phyloP scores from a whole-genome alignment of 92 coral and sea anemone genomes.

The Phenganax marumi region DNA sequence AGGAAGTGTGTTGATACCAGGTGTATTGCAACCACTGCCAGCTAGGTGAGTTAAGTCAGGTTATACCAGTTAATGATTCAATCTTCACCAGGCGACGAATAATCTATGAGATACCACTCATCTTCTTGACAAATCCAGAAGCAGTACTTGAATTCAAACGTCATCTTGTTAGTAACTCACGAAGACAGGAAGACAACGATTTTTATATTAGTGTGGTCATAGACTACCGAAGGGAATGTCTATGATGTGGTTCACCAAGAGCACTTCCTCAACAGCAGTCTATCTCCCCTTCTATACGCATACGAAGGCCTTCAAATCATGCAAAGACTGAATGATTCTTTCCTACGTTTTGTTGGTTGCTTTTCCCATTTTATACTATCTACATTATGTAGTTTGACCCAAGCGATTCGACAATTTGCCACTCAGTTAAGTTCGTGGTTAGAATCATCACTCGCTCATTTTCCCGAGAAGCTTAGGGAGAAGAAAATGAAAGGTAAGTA shows the following conservation, averaged over 20 bases:
- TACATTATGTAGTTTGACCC: slow-evolving; percentile 68
- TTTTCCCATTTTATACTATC: neutral
- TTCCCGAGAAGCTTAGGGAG: slow-evolving; percentile 82
- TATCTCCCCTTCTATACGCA: too few species aligned
- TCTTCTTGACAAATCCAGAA: too few species aligned
- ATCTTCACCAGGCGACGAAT: neutral
- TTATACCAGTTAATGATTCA: neutral
- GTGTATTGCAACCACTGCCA: slow-evolving; percentile 92
- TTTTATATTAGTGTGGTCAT: too few species aligned
- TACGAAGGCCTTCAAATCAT: too few species aligned
- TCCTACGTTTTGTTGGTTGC: neutral
- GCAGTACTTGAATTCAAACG: too few species aligned
- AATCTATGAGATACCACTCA: too few species aligned
- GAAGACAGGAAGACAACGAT: too few species aligned
- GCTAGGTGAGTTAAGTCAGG: slow-evolving; percentile 72
- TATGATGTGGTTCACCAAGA: too few species aligned
- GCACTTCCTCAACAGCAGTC: too few species aligned
- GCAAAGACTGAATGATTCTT: neutral
- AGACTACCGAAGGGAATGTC: too few species aligned
- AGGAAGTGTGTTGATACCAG: slow-evolving; percentile 95
- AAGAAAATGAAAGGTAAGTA: slow-evolving; percentile 76
- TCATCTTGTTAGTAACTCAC: too few species aligned
- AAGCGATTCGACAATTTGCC: slow-evolving; percentile 98
- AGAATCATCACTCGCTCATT: slow-evolving; percentile 82
- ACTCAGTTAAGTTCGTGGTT: slow-evolving; percentile 87